phyloP scores from a whole-genome alignment of 37 sponge, comb jelly and placozoan species.

The Oopsacas minuta region DNA sequence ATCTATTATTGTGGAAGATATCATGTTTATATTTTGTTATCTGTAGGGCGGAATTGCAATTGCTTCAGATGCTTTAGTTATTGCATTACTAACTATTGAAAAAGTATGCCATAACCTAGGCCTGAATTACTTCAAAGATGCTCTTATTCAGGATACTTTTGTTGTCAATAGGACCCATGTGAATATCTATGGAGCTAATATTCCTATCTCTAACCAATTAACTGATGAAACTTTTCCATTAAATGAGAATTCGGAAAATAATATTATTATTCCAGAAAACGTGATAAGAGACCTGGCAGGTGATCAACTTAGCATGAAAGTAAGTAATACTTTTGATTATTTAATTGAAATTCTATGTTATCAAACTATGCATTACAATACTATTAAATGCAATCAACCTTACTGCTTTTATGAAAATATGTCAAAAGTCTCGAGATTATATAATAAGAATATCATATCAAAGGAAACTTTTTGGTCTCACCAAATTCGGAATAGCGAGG shows the following conservation, averaged over 20 bases:
- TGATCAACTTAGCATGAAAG: background rate
- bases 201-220: background rate
- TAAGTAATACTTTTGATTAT: background rate
- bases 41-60: background rate
- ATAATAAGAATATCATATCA: too few relatives aligned
- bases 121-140: background rate
- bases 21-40: background rate
- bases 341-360: background rate
- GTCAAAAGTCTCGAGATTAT: too few relatives aligned
- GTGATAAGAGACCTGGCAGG: background rate
- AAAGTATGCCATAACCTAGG: background rate
- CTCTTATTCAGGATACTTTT: background rate
- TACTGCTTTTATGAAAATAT: too few relatives aligned
- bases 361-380: too few relatives aligned
- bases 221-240: background rate
- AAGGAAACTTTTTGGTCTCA: too few relatives aligned
- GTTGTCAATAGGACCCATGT: background rate
- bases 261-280: background rate
- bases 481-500: too few relatives aligned
- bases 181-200: background rate
- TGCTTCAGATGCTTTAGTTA: background rate
- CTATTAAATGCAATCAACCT: too few relatives aligned
- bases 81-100: background rate
- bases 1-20: too few relatives aligned
- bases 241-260: background rate